Conservation (phyloP, 2,888 invertebrate genomes). For the Allolobophora icterica region DNA sequence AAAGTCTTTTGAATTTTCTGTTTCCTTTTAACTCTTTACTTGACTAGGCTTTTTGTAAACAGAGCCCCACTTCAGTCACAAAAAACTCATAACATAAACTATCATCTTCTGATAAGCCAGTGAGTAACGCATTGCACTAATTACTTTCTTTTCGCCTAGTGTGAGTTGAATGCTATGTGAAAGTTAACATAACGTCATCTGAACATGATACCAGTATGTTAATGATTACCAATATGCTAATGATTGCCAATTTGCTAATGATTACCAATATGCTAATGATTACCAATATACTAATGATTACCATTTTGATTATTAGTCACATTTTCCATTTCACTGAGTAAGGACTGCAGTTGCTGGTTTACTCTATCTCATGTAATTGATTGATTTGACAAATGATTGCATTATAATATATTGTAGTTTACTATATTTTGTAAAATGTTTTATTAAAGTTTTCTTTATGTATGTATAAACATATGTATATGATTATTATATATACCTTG, state of each 20-base stretch:
- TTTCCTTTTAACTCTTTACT: neutral
- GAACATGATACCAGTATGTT: neutral
- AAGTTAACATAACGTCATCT: neutral
- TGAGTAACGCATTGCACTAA: neutral
- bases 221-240: neutral
- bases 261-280: neutral
- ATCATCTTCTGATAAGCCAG: neutral
- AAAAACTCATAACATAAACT: neutral
- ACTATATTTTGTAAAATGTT: neutral
- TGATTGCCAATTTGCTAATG: neutral
- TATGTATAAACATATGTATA: neutral
- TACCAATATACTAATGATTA: neutral
- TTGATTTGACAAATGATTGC: neutral
- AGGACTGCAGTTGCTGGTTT: slow-evolving; percentile 2
- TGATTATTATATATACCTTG: neutral
- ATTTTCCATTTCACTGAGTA: neutral
- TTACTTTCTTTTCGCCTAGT: neutral
- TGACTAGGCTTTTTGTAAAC: neutral
- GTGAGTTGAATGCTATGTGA: neutral
- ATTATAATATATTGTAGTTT: neutral
- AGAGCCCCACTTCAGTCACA: neutral
- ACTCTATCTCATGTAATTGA: neutral
- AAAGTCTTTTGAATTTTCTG: neutral
- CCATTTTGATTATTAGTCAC: too few species aligned
- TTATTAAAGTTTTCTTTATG: neutral